Evolutionary conservation across 2,113 vertebrate species (phyloP).

Genomic region (Dasyprocta punctata): DNA sequence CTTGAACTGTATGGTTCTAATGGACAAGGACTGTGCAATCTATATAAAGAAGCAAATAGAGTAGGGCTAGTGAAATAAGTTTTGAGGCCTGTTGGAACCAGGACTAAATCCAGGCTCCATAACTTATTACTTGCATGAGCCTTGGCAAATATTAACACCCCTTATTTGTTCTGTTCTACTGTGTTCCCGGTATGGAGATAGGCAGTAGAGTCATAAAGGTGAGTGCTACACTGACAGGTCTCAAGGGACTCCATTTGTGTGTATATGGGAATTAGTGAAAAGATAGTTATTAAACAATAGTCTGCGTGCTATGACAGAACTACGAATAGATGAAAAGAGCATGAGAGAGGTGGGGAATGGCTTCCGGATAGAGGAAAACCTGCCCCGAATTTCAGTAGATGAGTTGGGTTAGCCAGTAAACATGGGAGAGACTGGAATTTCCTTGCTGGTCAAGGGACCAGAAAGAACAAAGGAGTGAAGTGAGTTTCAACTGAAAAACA

Average conservation of each 20-base stretch:
- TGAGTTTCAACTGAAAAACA: not conserved
- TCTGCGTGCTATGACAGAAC: not conserved
- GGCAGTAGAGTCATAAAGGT: not conserved
- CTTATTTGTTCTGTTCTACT: not conserved
- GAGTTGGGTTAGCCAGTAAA: not conserved
- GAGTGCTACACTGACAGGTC: not conserved
- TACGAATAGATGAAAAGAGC: not conserved
- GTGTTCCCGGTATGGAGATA: not conserved
- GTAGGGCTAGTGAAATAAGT: not conserved
- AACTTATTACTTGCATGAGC: not conserved
- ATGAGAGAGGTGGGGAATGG: not conserved
- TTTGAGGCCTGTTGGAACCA: not conserved
- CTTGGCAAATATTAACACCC: not conserved
- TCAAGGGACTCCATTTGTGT: not conserved
- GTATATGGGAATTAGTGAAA: not conserved
- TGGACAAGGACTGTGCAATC: not conserved
- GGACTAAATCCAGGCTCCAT: not conserved
- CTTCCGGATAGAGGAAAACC: not conserved
- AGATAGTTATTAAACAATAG: not conserved
- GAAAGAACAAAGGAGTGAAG: not conserved
- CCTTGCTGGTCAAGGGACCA: not conserved
- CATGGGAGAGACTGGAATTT: not conserved
- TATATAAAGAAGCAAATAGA: not conserved
- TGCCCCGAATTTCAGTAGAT: not conserved
- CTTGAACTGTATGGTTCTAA: not conserved